phyloP scores from a whole-genome alignment of 2,888 invertebrate genomes.

The Lasioglossum zephyrum region DNA sequence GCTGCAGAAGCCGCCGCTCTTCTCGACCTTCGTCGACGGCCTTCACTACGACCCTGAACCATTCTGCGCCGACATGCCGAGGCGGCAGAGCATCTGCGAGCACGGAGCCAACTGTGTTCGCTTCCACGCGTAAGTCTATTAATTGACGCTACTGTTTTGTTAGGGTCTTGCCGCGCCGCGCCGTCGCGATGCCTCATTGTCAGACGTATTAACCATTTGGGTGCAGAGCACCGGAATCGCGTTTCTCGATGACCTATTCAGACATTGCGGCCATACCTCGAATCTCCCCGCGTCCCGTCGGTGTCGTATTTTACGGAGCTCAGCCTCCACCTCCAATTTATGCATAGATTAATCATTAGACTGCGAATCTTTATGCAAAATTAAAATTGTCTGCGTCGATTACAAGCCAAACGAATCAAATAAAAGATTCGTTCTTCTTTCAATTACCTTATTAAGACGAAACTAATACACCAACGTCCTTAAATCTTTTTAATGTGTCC shows the following conservation, averaged over 20 bases:
- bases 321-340: neutral
- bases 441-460: too few relatives aligned
- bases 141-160: conserved; percentile 33
- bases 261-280: conserved; percentile 23
- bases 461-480: too few relatives aligned
- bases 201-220: conserved; percentile 33
- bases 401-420: too few relatives aligned
- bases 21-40: conserved; percentile 84
- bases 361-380: too few relatives aligned
- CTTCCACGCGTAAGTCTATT: conserved; percentile 77
- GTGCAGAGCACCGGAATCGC: conserved; percentile 32
- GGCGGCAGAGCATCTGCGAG: conserved; percentile 78
- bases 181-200: conserved; percentile 23
- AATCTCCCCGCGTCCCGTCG: neutral
- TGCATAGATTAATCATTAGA: neutral
- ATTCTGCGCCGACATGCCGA: conserved; percentile 77
- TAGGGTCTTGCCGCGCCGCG: neutral
- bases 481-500: too few relatives aligned
- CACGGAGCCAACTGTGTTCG: conserved; percentile 79
- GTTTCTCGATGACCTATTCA: conserved; percentile 36
- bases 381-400: too few relatives aligned
- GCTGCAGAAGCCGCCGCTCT: conserved; percentile 83
- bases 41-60: conserved; percentile 83
- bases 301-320: neutral
- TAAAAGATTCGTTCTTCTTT: too few relatives aligned